These are phyloP conservation scores for Ecdyonurus torrentis DNA, from an alignment of 2,888 invertebrate genomes.

Conservation along the genomic window DNA sequence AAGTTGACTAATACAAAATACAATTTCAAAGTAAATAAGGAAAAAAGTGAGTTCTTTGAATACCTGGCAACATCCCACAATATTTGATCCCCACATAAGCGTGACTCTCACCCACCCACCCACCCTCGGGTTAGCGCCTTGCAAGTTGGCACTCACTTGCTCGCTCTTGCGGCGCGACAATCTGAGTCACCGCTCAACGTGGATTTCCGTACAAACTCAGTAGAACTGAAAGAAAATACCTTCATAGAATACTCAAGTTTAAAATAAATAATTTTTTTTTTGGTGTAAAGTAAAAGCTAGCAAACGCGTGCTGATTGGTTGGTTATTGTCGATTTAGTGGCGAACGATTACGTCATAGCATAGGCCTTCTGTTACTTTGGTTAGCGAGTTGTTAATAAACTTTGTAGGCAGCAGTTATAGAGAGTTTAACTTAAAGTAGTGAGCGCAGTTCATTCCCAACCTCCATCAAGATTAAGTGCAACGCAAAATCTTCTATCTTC, in stretches of 20 bases:
- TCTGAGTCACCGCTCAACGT: background rate
- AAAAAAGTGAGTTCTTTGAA: background rate
- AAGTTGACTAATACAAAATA: no score
- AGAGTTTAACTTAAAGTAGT: no score
- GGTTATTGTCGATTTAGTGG: background rate
- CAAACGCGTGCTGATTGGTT: background rate
- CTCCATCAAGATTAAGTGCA: no score
- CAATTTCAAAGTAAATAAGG: no score
- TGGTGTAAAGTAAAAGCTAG: background rate
- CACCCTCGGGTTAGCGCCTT: background rate
- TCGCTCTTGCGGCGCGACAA: background rate
- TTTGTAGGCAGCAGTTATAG: no score
- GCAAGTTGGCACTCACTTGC: background rate
- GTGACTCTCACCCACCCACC: no score
- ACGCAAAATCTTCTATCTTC: no score
- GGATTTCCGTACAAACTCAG: background rate
- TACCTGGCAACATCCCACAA: background rate
- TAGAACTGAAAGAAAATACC: background rate
- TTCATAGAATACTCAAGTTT: background rate
- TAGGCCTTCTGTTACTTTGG: background rate
- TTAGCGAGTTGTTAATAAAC: background rate
- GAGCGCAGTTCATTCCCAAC: no score
- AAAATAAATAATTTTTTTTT: no score
- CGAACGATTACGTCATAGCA: background rate
- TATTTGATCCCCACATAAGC: background rate